phyloP scores from a whole-genome alignment of 2,888 invertebrate genomes.

The Pandemis corylana region DNA sequence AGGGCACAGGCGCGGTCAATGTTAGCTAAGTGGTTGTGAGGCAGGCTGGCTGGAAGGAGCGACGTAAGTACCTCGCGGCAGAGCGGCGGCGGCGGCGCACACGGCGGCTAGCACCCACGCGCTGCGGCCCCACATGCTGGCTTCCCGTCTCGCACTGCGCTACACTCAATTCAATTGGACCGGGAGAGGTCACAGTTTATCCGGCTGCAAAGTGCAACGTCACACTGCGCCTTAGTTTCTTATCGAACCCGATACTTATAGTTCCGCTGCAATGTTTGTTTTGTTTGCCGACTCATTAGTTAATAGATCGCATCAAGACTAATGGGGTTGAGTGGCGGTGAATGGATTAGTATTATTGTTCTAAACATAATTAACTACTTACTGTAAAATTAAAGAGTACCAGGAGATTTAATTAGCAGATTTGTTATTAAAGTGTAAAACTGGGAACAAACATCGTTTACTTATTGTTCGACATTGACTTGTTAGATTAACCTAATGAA shows the following conservation, averaged over 20 bases:
- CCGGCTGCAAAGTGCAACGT: conserved; percentile 24
- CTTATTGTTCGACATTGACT: not conserved
- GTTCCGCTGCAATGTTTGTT: conserved; percentile 10
- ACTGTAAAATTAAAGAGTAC: not conserved
- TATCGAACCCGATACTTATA: conserved; percentile 26
- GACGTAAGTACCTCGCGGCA: conserved; percentile 21
- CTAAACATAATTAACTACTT: not conserved
- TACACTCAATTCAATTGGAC: conserved; percentile 9
- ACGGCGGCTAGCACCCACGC: conserved; percentile 5
- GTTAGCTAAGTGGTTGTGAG: not conserved
- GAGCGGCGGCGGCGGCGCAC: conserved; percentile 13
- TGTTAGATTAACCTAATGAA: too few species aligned
- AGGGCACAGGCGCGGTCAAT: not conserved
- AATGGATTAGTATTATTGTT: not conserved
- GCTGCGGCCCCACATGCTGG: conserved; percentile 25
- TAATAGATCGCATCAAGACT: conserved; percentile 1
- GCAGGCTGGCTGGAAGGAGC: not conserved
- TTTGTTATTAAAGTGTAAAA: not conserved
- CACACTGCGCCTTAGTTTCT: conserved; percentile 27
- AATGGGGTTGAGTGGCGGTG: not conserved
- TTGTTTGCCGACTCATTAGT: conserved; percentile 22
- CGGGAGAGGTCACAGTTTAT: conserved; percentile 41
- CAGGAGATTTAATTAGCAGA: not conserved
- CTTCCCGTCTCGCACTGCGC: conserved; percentile 28
- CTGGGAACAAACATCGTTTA: not conserved